Evolutionary conservation across 1,140 invertebrate species (phyloP), one percentile per base, ranked within the genome.

Genomic region (Pseudomyrmex cubaensis): DNA sequence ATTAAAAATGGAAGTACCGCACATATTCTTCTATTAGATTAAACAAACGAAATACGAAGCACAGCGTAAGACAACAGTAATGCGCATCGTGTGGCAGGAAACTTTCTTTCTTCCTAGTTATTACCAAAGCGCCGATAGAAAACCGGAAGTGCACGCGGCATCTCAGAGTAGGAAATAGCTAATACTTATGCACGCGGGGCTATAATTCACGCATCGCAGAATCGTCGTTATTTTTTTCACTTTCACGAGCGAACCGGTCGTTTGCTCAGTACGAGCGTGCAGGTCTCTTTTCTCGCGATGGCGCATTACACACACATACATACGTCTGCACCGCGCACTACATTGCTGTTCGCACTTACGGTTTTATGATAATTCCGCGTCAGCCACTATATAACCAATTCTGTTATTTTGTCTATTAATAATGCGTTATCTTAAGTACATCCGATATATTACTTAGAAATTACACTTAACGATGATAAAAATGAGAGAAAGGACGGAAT

Each of bases 151-250:
- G 63, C 57, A 17, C 74, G 35, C 20, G 57, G 61, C 69, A 84
- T 87, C 82, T 61, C 82, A 50, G 83, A 82, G 67, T 85, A 90
- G 87, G 84, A 91, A 92, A 85, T 75, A 82, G 80, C 61, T 73
- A 76, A 87, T 86, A 86, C 54, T 85, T 66, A 62, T 54, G 25
- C 77, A 52, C 57, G 46, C 46, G 62, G 74, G 54, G 88, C 84
- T 85, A 90, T 91, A 90, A 91, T 91, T 91, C 85, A 92, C 91
- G 91, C 91, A 89, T 89, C 88, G 89, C 75, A 77, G 90, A 90
- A 86, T 91, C 89, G 90, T 93, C 90, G 86, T 82, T 82, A 91
- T 92, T 92, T 90, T 90, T 92, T 92, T 90, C 83, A 92, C 92
- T 92, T 92, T 92, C 92, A 91, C 91, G 78, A 90, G 87, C 86